These are phyloP conservation scores for Lutraria rhynchaena DNA, from an alignment of 1,140 invertebrate genomes.

Conservation along the genomic window DNA sequence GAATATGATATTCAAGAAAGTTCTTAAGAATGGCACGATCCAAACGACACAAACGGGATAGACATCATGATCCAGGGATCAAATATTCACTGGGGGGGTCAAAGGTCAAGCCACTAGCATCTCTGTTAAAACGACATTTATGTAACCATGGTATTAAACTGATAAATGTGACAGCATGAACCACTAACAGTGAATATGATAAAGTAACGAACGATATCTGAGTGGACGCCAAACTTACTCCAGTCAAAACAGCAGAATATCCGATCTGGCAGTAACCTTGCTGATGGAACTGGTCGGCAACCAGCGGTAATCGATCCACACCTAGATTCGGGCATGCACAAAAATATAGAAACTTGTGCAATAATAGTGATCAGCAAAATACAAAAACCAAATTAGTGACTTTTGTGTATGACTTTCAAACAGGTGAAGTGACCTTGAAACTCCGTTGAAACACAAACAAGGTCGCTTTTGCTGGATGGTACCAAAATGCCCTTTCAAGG, in stretches of 20 bases:
- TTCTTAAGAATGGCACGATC: too few relatives aligned
- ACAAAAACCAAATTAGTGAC: too few relatives aligned
- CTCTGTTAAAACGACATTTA: slow-evolving; percentile 25
- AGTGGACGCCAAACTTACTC: slow-evolving; percentile 85
- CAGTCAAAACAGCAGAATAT: slow-evolving; percentile 91
- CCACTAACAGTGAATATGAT: slow-evolving; percentile 6
- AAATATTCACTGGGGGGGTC: too few relatives aligned
- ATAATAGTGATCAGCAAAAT: too few relatives aligned
- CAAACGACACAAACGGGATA: too few relatives aligned
- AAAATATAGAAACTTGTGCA: slow-evolving; percentile 23
- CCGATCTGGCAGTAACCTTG: slow-evolving; percentile 96
- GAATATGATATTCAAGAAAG: too few relatives aligned
- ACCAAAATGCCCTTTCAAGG: too few relatives aligned
- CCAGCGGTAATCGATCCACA: slow-evolving; percentile 60
- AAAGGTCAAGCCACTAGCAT: slow-evolving; percentile 1
- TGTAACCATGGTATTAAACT: slow-evolving; percentile 9
- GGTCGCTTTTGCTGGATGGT: too few relatives aligned
- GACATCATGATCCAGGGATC: too few relatives aligned
- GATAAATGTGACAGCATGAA: slow-evolving; percentile 5
- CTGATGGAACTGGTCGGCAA: slow-evolving; percentile 86
- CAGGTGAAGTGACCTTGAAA: too few relatives aligned
- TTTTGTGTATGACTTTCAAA: too few relatives aligned
- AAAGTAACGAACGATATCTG: slow-evolving; percentile 4
- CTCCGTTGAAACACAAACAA: too few relatives aligned
- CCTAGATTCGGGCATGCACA: slow-evolving; percentile 56